Evolutionary conservation across 2,888 invertebrate genomes (phyloP), one percentile per base, ranked within the genome.

Genomic region (Campoplex capitator): DNA sequence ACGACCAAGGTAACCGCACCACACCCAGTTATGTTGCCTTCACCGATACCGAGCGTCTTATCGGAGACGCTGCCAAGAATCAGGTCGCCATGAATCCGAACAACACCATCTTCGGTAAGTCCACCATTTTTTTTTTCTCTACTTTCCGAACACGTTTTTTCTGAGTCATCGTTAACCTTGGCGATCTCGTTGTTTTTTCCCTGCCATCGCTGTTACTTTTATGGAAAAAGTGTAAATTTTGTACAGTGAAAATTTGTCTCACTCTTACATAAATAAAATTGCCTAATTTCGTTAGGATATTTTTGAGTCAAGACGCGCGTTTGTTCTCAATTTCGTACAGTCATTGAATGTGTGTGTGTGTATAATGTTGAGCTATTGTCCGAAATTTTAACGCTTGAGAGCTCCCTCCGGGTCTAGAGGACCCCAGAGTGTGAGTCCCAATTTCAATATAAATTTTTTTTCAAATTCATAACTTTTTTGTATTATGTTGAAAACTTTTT

Each of bases 101-200:
- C 95, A 98, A 98, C 96, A 97, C 97, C 91, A 97, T 98, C 92
- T 98, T 97, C 94, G 97, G 97, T 97, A 94, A 96, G 96, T 94
- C 87, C 84, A 58, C 74, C 81, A 84, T 70, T 38, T 81, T 77
- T 58, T 32, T 86, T 78, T 83, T 54, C 32, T 32, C 11, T 76
- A 16, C 42, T 68, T 54, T 74, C 58, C 18, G 45, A 6, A 56
- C 51, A 65, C 16, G 51, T 32, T 35, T 62, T 48, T 32, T 18
- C 73, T 23, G 62, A 62, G 62, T 62, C 62, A 62, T 62, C 13
- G 16, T 32, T 62, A 62, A 32, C 32, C 62, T 62, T 62, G 32
- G 6, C 38, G 51, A 58, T 62, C 77, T 68, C 58, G 77, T 48
- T 84, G 48, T 68, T 83, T 77, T 67, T 56, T 48, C 38, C 68